Conservation (phyloP, 2,113 vertebrate genomes). For the human region DNA sequence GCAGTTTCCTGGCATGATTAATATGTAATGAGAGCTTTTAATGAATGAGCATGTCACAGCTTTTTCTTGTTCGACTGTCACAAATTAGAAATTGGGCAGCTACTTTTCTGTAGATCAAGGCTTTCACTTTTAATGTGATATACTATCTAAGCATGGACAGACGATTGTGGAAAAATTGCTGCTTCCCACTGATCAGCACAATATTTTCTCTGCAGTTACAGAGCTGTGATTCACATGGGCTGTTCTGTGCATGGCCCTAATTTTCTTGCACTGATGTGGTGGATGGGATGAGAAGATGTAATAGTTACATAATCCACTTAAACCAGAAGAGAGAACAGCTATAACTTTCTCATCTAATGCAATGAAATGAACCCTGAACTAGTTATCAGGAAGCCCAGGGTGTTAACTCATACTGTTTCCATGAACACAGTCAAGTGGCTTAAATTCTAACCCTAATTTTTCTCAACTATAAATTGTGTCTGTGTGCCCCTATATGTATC, state of each 20-base stretch:
- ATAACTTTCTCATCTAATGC: background rate
- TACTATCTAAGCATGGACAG: conserved; percentile 1
- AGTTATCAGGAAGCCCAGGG: background rate
- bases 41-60: conserved; percentile 20
- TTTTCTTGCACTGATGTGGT: background rate
- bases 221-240: background rate
- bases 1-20: conserved; percentile 73
- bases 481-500: background rate
- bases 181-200: conserved; percentile 42
- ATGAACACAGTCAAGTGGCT: background rate
- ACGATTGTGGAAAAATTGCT: background rate
- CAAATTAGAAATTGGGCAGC: background rate
- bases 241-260: background rate
- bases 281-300: background rate
- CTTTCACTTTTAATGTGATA: conserved; percentile 35
- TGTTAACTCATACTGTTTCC: background rate
- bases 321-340: background rate
- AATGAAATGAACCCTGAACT: background rate
- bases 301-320: background rate
- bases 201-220: conserved; percentile 31
- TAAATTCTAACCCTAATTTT: background rate
- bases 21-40: conserved; percentile 44
- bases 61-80: conserved; percentile 75
- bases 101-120: conserved; percentile 43
- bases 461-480: background rate